phyloP scores from a whole-genome alignment of 2,888 invertebrate genomes.

The Harpalus rufipes region DNA sequence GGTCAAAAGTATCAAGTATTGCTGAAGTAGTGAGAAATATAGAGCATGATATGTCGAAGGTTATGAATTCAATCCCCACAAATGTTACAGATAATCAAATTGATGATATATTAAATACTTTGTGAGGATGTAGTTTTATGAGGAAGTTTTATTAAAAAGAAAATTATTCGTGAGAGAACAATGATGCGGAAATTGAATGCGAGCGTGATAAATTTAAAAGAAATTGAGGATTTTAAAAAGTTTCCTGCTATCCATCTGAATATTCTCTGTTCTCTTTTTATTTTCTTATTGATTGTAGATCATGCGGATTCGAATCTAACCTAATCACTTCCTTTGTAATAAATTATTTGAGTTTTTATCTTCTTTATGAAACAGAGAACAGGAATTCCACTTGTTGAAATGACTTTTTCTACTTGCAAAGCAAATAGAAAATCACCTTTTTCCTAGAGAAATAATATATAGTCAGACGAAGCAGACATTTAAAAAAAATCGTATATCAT shows the following conservation, averaged over 20 bases:
- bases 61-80: too few species aligned
- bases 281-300: neutral
- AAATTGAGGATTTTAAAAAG: neutral
- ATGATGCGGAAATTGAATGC: neutral
- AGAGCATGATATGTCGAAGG: too few species aligned
- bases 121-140: neutral
- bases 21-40: too few species aligned
- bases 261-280: neutral
- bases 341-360: neutral
- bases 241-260: neutral
- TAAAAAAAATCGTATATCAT: too few species aligned
- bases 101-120: too few species aligned
- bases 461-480: too few species aligned
- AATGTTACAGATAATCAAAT: too few species aligned
- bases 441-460: too few species aligned
- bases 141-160: neutral
- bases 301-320: neutral
- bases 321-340: neutral
- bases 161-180: neutral
- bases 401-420: too few species aligned
- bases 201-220: neutral
- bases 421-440: too few species aligned
- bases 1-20: too few species aligned
- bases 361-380: neutral
- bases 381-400: neutral